A percentile compares a stretch with the other conserved stretches of the same genome.
These are phyloP conservation scores for Takifugu bimaculatus DNA, from an alignment of 2,113 vertebrate genomes.

Conservation along the genomic window DNA sequence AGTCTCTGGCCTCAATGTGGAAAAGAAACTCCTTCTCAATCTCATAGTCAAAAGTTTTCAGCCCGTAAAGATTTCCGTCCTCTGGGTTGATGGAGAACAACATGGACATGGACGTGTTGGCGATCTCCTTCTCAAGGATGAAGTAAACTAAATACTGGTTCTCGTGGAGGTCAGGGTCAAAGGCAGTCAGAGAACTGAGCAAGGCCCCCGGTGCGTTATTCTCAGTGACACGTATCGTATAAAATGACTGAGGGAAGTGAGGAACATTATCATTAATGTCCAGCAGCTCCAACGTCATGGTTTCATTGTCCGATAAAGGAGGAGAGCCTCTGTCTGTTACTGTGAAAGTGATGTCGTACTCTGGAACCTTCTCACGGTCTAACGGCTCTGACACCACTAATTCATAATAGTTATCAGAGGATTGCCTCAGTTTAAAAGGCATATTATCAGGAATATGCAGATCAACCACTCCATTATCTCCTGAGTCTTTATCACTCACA, in stretches of 20 bases:
- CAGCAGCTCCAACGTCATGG: constrained; percentile 67
- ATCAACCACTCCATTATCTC: too few relatives aligned
- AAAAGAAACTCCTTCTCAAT: constrained; percentile 64
- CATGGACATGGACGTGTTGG: constrained; percentile 62
- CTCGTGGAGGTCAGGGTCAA: constrained; percentile 66
- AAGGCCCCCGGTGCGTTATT: constrained; percentile 73
- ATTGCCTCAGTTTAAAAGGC: too few relatives aligned
- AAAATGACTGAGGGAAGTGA: constrained; percentile 62
- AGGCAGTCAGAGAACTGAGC: constrained; percentile 56
- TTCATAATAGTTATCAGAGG: too few relatives aligned
- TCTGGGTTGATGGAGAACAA: constrained; percentile 68
- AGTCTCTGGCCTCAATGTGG: constrained; percentile 65
- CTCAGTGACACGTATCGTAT: constrained; percentile 63
- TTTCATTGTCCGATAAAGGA: constrained; percentile 70
- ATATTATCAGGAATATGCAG: too few relatives aligned
- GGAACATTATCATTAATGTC: constrained; percentile 74
- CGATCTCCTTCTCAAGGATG: constrained; percentile 57
- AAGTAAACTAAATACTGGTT: constrained; percentile 67
- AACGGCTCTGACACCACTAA: constrained; percentile 59
- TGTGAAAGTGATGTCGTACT: constrained; percentile 69
- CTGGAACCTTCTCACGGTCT: constrained; percentile 65
- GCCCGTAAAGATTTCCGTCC: constrained; percentile 64
- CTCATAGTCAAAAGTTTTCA: constrained; percentile 67
- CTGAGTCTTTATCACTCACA: too few relatives aligned
- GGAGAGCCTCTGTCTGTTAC: constrained; percentile 69